Conservation (phyloP, 2,113 vertebrate genomes). For the Piliocolobus tephrosceles region DNA sequence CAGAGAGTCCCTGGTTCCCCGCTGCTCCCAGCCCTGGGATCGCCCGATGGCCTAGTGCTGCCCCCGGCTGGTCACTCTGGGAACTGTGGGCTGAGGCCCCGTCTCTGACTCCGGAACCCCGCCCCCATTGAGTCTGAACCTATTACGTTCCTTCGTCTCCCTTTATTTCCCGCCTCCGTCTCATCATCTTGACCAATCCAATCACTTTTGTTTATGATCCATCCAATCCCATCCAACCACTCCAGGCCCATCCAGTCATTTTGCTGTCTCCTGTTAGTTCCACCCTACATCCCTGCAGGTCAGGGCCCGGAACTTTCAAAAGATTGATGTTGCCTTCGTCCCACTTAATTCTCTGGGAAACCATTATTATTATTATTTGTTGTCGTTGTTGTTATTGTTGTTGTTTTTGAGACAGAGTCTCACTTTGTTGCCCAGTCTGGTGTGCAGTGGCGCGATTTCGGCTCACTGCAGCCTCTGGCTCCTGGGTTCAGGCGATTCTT, state of each 20-base stretch:
- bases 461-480: no score
- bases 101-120: background rate
- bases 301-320: background rate
- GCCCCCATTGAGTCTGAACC: no score
- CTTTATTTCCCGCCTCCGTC: background rate
- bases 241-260: background rate
- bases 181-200: background rate
- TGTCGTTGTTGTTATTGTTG: no score
- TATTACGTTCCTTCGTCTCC: rapidly evolving
- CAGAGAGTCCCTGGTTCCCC: background rate
- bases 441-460: no score
- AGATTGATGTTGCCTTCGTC: background rate
- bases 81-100: background rate
- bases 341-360: background rate
- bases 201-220: background rate
- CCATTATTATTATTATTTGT: no score
- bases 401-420: no score
- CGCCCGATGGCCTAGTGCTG: background rate
- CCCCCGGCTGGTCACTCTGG: background rate
- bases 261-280: background rate
- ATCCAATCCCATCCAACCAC: background rate
- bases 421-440: no score
- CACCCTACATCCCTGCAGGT: background rate
- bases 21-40: background rate
- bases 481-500: no score